Conservation (phyloP, 2,113 vertebrate species). For the Podocnemis expansa region DNA sequence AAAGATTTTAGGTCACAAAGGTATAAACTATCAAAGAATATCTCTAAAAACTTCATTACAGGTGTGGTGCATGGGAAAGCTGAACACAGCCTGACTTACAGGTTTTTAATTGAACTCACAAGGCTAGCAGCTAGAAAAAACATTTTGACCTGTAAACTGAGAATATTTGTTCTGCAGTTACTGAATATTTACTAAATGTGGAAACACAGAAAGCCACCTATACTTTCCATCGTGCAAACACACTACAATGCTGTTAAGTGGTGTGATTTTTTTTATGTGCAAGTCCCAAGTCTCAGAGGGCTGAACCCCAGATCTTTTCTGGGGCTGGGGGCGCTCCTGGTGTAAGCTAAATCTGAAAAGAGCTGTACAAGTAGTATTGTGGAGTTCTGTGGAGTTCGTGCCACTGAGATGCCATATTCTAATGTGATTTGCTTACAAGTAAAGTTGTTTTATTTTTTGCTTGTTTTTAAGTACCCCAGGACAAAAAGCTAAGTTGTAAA, state of each 20-base stretch:
- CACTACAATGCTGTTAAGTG: background rate
- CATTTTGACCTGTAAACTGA: background rate
- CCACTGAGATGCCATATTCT: background rate
- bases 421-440: background rate
- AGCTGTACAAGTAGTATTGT: background rate
- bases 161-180: too few species aligned
- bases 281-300: too few species aligned
- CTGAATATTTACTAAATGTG: background rate
- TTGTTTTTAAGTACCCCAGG: background rate
- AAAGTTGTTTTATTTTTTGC: background rate
- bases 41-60: background rate
- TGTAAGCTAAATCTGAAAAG: background rate
- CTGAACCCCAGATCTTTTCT: too few species aligned
- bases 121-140: background rate
- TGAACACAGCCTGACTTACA: background rate
- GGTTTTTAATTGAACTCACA: too few species aligned
- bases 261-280: fast-evolving
- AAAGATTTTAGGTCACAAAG: background rate
- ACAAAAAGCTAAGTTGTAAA: background rate
- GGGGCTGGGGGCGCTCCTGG: too few species aligned
- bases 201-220: background rate
- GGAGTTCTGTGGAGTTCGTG: background rate
- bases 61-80: background rate
- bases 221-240: background rate
- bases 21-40: background rate